phyloP scores from a whole-genome alignment of 2,797 vertebrate species.

The Prunella strophiata region DNA sequence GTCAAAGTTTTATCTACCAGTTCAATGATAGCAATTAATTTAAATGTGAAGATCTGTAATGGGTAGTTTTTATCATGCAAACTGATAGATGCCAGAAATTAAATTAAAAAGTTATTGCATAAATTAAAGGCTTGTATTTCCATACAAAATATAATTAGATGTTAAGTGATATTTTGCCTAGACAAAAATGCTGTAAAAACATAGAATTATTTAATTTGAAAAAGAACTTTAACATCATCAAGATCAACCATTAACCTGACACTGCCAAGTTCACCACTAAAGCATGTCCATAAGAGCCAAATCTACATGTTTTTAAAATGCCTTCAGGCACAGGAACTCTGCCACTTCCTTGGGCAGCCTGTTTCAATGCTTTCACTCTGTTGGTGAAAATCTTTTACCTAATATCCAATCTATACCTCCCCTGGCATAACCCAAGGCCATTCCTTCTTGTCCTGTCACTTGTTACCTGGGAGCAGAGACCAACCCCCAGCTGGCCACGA shows the following conservation, averaged over 20 bases:
- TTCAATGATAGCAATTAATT: neutral
- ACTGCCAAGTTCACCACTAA: neutral
- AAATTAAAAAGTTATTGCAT: neutral
- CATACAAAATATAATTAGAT: neutral
- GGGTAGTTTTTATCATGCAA: neutral
- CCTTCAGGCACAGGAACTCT: neutral
- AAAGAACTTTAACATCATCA: neutral
- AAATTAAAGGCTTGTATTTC: neutral
- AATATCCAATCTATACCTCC: neutral
- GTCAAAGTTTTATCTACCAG: neutral
- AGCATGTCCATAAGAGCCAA: neutral
- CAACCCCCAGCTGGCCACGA: neutral
- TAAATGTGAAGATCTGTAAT: neutral
- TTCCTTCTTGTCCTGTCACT: neutral
- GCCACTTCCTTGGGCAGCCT: neutral
- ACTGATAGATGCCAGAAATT: neutral
- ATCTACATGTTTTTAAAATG: fast-evolving
- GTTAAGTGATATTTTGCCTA: neutral
- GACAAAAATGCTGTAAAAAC: neutral
- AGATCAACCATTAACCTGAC: neutral
- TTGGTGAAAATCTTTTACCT: neutral
- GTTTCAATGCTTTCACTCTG: neutral
- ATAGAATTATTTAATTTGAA: neutral
- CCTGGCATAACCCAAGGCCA: neutral
- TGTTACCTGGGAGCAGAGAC: neutral